These are phyloP conservation scores for Zelostemma sp. DNA, from an alignment of 1,140 invertebrate species.

Conservation along the genomic window DNA sequence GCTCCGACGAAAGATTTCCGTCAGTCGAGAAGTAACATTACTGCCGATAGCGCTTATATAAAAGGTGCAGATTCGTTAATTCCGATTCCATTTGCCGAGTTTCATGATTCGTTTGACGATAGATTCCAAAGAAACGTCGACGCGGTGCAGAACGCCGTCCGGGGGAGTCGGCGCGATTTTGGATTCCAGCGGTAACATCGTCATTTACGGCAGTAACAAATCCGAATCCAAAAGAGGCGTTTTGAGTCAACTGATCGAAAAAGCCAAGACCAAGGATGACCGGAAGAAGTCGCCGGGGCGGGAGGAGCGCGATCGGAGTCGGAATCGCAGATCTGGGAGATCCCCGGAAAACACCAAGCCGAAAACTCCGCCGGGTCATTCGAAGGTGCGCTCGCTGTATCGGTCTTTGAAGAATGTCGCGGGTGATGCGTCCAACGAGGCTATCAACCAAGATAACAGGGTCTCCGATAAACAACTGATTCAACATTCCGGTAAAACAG, in stretches of 20 bases:
- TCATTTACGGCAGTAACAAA: constrained; percentile 62
- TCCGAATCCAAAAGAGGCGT: constrained; percentile 67
- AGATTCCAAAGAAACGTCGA: constrained; percentile 65
- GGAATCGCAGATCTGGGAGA: constrained; percentile 64
- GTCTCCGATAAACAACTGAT: constrained; percentile 53
- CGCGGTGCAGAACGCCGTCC: constrained; percentile 62
- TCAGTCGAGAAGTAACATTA: constrained; percentile 55
- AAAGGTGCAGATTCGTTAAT: constrained; percentile 55
- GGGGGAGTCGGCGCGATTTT: constrained; percentile 58
- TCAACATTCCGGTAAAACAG: constrained; percentile 54
- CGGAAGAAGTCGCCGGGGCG: constrained; percentile 69
- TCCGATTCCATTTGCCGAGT: too few species aligned
- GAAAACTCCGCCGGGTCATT: constrained; percentile 67
- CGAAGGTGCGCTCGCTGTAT: constrained; percentile 65
- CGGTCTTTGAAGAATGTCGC: constrained; percentile 54
- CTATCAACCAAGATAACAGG: constrained; percentile 56
- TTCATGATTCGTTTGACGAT: too few species aligned
- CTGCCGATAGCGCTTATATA: constrained; percentile 66
- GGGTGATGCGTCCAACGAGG: constrained; percentile 57
- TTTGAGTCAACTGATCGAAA: constrained; percentile 72
- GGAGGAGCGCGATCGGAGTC: constrained; percentile 64
- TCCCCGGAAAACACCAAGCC: constrained; percentile 68
- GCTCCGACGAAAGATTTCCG: constrained; percentile 64
- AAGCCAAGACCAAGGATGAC: constrained; percentile 70
- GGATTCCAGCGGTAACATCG: constrained; percentile 66